Conservation (phyloP, 2,888 invertebrate genomes). For the Ochropleura plecta region DNA sequence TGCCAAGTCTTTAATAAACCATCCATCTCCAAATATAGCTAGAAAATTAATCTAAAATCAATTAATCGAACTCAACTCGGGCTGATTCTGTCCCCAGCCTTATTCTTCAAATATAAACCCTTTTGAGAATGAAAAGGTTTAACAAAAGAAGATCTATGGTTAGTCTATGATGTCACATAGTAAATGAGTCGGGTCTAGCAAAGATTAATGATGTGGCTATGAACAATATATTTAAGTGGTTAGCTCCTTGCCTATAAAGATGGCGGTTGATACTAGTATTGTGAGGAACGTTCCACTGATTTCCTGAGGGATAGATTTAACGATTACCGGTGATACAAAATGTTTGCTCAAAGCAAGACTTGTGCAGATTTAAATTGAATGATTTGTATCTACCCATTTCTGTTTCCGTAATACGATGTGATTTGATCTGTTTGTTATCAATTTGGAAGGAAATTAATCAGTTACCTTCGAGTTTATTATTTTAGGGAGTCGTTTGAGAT, state of each 20-base stretch:
- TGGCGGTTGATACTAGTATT: slow-evolving; percentile 27
- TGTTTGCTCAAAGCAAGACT: slow-evolving; percentile 11
- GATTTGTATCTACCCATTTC: slow-evolving; percentile 5
- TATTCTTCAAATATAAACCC: slow-evolving; percentile 18
- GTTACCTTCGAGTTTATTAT: neutral
- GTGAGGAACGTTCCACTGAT: slow-evolving; percentile 38
- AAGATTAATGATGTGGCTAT: slow-evolving; percentile 54
- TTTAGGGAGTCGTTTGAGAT: no score
- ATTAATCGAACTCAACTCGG: neutral
- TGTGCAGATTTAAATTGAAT: neutral
- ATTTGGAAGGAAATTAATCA: neutral
- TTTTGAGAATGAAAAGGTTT: slow-evolving; percentile 39
- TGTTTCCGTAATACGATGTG: neutral
- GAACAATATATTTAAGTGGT: slow-evolving; percentile 48
- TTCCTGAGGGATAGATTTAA: slow-evolving; percentile 46
- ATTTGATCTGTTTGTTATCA: slow-evolving; percentile 2
- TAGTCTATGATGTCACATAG: slow-evolving; percentile 25
- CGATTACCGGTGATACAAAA: slow-evolving; percentile 24
- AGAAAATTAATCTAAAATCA: slow-evolving; percentile 36
- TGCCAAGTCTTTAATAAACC: neutral
- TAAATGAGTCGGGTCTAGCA: slow-evolving; percentile 36
- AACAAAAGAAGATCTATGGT: slow-evolving; percentile 41
- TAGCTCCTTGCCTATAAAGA: slow-evolving; percentile 45
- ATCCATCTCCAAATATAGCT: slow-evolving; percentile 14
- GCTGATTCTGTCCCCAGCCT: neutral